These are phyloP conservation scores for Axis porcinus DNA, from an alignment of 2,113 vertebrate genomes.

Conservation along the genomic window DNA sequence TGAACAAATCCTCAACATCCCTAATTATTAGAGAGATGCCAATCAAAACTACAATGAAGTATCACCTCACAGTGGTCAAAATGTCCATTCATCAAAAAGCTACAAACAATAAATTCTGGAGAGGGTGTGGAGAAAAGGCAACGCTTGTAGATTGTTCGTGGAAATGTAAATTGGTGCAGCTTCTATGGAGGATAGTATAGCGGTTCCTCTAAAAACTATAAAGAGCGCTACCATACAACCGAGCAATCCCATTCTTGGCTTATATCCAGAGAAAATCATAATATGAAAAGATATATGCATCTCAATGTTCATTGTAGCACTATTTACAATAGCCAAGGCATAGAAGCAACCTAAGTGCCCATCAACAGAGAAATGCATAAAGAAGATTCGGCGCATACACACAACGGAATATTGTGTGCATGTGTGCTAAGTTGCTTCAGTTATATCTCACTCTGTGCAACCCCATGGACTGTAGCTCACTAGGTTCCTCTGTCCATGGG, in stretches of 20 bases:
- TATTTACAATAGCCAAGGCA: background rate
- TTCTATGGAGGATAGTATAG: background rate
- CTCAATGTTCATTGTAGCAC: background rate
- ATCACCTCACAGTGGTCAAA: background rate
- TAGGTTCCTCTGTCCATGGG: background rate
- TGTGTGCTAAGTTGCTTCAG: background rate
- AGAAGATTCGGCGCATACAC: background rate
- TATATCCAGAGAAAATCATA: background rate
- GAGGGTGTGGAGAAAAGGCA: background rate
- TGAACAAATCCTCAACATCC: background rate
- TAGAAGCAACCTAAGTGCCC: background rate
- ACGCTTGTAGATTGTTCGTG: background rate
- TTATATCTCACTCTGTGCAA: background rate
- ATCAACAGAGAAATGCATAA: background rate
- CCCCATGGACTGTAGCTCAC: background rate
- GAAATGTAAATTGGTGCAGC: background rate
- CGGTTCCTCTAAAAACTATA: background rate
- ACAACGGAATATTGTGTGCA: background rate
- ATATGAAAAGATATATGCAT: background rate
- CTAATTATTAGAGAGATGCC: background rate
- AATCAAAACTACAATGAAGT: background rate
- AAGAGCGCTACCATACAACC: background rate
- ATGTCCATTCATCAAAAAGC: background rate
- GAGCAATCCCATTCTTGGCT: background rate
- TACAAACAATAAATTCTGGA: background rate